These are phyloP conservation scores for Drosophila leonis DNA, from an alignment of 2,888 invertebrate genomes.

Conservation along the genomic window DNA sequence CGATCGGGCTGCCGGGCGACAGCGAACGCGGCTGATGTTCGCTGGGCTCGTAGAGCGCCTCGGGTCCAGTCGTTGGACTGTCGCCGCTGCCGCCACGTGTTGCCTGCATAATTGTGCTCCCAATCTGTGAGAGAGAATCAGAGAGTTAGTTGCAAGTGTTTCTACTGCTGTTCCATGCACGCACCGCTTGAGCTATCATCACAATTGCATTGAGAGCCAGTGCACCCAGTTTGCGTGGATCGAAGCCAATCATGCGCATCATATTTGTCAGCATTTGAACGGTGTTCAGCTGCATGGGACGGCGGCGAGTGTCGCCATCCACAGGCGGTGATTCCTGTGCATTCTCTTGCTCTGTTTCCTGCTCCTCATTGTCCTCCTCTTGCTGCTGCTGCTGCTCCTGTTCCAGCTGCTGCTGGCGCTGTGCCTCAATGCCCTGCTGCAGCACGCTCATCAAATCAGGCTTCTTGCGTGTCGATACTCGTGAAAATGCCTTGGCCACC, in stretches of 20 bases:
- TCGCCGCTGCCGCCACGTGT: slow-evolving; percentile 46
- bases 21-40: slow-evolving; percentile 74
- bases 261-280: slow-evolving; percentile 85
- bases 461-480: slow-evolving; percentile 48
- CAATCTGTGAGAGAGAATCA: slow-evolving; percentile 53
- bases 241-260: slow-evolving; percentile 90
- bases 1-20: slow-evolving; percentile 86
- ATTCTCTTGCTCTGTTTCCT: slow-evolving; percentile 57
- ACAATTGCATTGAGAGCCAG: slow-evolving; percentile 93
- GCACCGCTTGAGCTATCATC: slow-evolving; percentile 93
- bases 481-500: slow-evolving; percentile 87
- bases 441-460: slow-evolving; percentile 71
- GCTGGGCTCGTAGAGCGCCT: slow-evolving; percentile 64
- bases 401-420: slow-evolving; percentile 22
- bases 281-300: slow-evolving; percentile 54
- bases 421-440: slow-evolving; percentile 60
- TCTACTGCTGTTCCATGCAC: slow-evolving; percentile 70
- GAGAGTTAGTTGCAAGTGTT: neutral
- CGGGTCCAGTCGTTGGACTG: slow-evolving; percentile 60
- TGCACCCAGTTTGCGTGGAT: slow-evolving; percentile 91
- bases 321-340: slow-evolving; percentile 65
- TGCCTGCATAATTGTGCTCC: slow-evolving; percentile 75
- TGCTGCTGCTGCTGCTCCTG: slow-evolving; percentile 23
- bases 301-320: slow-evolving; percentile 24
- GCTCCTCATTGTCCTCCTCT: slow-evolving; percentile 39